These are phyloP conservation scores for Brachystomella parvula DNA, from an alignment of 1,140 invertebrate species.

Conservation along the genomic window DNA sequence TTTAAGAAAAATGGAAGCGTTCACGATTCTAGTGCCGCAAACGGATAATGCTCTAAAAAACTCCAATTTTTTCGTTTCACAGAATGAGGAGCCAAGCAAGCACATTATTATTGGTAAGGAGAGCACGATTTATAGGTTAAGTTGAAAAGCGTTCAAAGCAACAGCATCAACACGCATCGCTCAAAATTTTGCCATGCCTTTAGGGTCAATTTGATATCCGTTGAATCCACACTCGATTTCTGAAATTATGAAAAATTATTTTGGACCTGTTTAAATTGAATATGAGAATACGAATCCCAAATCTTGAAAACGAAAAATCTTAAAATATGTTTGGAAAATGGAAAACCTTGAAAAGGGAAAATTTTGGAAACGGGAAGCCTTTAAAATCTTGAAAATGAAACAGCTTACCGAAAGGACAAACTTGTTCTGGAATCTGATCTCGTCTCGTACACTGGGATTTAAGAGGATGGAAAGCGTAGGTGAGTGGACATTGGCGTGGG, in stretches of 20 bases:
- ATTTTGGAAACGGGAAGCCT: not conserved
- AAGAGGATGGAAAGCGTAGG: slow-evolving; percentile 30
- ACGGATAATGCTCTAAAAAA: not conserved
- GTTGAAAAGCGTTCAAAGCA: not conserved
- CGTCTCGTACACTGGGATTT: slow-evolving; percentile 19
- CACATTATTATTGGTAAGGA: not conserved
- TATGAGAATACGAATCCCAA: not conserved
- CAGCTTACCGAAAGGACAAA: slow-evolving; percentile 30
- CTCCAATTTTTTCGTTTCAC: not conserved
- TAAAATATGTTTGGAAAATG: not conserved
- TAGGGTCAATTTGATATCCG: slow-evolving; percentile 24
- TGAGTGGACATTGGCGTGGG: slow-evolving; percentile 15
- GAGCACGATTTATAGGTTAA: not conserved
- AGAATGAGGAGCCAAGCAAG: not conserved
- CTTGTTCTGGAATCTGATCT: slow-evolving; percentile 21
- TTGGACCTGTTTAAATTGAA: not conserved
- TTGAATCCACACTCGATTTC: slow-evolving; percentile 26
- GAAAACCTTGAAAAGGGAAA: not conserved
- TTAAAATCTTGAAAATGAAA: not conserved
- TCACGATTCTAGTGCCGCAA: not conserved
- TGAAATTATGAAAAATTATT: slow-evolving; percentile 10
- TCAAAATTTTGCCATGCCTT: not conserved
- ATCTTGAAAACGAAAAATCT: not conserved
- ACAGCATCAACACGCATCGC: not conserved
- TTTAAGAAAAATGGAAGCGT: not conserved